Percentiles rank a stretch among this genome's conserved stretches.
Evolutionary conservation across 2,888 invertebrate genomes (phyloP).

Genomic region (Nomada fucata): DNA sequence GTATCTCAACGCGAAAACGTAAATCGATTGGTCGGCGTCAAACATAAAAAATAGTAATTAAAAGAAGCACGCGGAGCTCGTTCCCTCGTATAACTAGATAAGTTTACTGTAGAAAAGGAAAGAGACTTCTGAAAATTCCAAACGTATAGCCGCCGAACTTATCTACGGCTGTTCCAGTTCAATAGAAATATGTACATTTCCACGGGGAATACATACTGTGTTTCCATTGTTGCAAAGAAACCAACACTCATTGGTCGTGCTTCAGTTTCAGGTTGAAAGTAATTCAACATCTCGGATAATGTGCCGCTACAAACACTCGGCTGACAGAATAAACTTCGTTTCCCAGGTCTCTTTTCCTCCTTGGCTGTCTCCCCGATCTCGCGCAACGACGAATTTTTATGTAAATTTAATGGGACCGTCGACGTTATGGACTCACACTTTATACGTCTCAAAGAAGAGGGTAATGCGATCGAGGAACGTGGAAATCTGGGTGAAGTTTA

Average conservation of each 20-base stretch:
- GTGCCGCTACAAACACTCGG: constrained; percentile 10
- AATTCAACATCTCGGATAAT: constrained; percentile 26
- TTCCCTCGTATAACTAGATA: neutral
- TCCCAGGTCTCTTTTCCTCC: neutral
- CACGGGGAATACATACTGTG: neutral
- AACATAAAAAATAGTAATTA: neutral
- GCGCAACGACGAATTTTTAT: constrained; percentile 63
- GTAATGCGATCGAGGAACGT: constrained; percentile 58
- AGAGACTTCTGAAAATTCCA: neutral
- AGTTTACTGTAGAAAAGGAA: neutral
- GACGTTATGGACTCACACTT: constrained; percentile 62
- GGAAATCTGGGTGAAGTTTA: constrained; percentile 59
- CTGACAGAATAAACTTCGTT: constrained; percentile 30
- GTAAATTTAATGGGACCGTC: constrained; percentile 67
- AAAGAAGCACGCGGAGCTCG: neutral
- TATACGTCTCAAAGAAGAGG: constrained; percentile 58
- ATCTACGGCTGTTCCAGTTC: neutral
- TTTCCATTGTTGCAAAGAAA: neutral
- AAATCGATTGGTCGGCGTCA: neutral
- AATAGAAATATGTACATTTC: constrained; percentile 24
- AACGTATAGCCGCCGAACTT: neutral
- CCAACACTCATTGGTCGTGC: constrained; percentile 14
- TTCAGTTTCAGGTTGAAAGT: constrained; percentile 41
- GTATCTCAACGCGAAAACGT: neutral
- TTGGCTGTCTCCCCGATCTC: constrained; percentile 14